phyloP scores from a whole-genome alignment of 1,140 invertebrate genomes.

The Hyles vespertilio region DNA sequence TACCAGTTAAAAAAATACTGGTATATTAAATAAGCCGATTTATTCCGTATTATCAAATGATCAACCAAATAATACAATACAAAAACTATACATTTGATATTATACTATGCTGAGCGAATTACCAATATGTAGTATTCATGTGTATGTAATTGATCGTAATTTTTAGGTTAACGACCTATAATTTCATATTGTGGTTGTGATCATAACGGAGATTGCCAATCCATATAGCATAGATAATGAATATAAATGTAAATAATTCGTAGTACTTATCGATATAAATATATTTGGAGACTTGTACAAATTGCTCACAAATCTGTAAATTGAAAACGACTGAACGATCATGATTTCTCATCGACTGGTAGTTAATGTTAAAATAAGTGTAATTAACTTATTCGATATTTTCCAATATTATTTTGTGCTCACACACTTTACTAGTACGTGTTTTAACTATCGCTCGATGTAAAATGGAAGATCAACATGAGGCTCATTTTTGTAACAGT shows the following conservation, averaged over 20 bases:
- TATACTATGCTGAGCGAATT: slow-evolving; percentile 17
- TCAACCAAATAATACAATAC: not conserved
- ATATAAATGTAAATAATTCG: slow-evolving; percentile 56
- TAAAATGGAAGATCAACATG: slow-evolving; percentile 30
- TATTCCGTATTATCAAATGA: too few relatives aligned
- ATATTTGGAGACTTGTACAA: slow-evolving; percentile 73
- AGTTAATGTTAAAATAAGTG: slow-evolving; percentile 26
- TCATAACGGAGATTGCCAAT: slow-evolving; percentile 67
- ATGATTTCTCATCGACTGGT: slow-evolving; percentile 68
- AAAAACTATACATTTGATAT: not conserved
- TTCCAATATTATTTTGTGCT: slow-evolving; percentile 1
- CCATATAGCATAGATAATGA: slow-evolving; percentile 52
- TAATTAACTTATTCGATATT: not conserved
- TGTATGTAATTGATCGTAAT: slow-evolving; percentile 28
- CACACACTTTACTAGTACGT: not conserved
- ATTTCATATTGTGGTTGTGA: slow-evolving; percentile 72
- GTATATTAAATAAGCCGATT: too few relatives aligned
- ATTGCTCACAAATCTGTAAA: slow-evolving; percentile 70
- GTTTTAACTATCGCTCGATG: slow-evolving; percentile 41
- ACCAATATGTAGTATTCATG: slow-evolving; percentile 17
- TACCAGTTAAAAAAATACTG: too few relatives aligned
- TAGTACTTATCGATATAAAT: slow-evolving; percentile 56
- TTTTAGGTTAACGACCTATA: slow-evolving; percentile 36
- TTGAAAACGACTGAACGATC: slow-evolving; percentile 70
- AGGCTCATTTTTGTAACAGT: slow-evolving; percentile 63